Percentiles rank a stretch among this genome's conserved stretches.
These are phyloP conservation scores for Troglohyphantes excavatus DNA, from an alignment of 2,888 invertebrate species.

Conservation along the genomic window DNA sequence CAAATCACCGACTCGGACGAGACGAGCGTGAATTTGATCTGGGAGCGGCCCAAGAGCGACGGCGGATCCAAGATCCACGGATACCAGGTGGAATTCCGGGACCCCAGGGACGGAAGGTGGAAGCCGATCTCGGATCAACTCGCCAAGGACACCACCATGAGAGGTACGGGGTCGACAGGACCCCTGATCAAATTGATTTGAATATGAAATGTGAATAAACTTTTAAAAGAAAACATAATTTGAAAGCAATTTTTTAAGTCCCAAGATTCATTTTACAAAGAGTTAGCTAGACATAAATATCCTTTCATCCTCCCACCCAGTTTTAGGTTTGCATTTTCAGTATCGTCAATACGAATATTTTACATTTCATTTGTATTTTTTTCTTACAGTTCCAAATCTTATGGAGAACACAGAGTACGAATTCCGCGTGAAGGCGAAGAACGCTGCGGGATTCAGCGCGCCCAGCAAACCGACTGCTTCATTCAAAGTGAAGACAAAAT, in stretches of 20 bases:
- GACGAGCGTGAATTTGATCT: slow-evolving; percentile 91
- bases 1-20: slow-evolving; percentile 94
- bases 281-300: too few relatives aligned
- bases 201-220: too few relatives aligned
- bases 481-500: slow-evolving; percentile 94
- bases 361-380: too few relatives aligned
- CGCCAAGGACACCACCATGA: slow-evolving; percentile 92
- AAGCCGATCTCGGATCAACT: slow-evolving; percentile 92
- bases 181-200: too few relatives aligned
- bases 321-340: too few relatives aligned
- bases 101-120: slow-evolving; percentile 86
- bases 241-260: too few relatives aligned
- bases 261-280: too few relatives aligned
- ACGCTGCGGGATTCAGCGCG: slow-evolving; percentile 97
- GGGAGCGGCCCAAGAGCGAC: slow-evolving; percentile 97
- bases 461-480: slow-evolving; percentile 91
- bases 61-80: slow-evolving; percentile 98
- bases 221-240: too few relatives aligned
- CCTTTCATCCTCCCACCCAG: too few relatives aligned
- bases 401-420: slow-evolving; percentile 96
- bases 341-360: too few relatives aligned
- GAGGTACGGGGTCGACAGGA: slow-evolving; percentile 85
- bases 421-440: slow-evolving; percentile 98
- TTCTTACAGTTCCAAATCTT: slow-evolving; percentile 83
- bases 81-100: slow-evolving; percentile 93